Percentiles rank a stretch among this genome's conserved stretches.
These are phyloP conservation scores for Papilio helenus DNA, from an alignment of 1,140 invertebrate species.

Conservation along the genomic window DNA sequence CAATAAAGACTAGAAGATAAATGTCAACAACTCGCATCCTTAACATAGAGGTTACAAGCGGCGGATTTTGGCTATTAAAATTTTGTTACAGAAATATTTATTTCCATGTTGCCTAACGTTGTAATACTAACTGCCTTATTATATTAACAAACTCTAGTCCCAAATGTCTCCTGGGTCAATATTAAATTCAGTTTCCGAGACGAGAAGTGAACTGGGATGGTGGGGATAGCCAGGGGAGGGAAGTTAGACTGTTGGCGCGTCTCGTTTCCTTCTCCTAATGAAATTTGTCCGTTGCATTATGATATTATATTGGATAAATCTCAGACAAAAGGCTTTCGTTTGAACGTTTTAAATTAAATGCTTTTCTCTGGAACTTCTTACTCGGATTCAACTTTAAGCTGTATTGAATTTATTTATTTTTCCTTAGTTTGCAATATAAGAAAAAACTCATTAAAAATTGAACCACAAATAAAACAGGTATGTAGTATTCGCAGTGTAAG, in stretches of 20 bases:
- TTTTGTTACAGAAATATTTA: too few species aligned
- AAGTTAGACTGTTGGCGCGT: not conserved
- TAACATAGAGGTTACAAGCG: too few species aligned
- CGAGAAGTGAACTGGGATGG: not conserved
- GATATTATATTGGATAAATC: slow-evolving; percentile 29
- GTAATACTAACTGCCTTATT: too few species aligned
- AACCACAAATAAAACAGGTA: not conserved
- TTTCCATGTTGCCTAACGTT: too few species aligned
- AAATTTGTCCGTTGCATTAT: slow-evolving; percentile 36
- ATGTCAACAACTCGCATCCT: too few species aligned
- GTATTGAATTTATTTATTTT: slow-evolving; percentile 5
- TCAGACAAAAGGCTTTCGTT: slow-evolving; percentile 9
- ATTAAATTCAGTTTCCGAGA: slow-evolving; percentile 4
- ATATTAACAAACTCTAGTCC: not conserved
- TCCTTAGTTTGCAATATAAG: not conserved
- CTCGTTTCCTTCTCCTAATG: slow-evolving; percentile 15
- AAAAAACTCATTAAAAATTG: not conserved
- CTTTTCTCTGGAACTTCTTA: not conserved
- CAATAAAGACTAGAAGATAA: too few species aligned
- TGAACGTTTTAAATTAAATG: slow-evolving; percentile 19
- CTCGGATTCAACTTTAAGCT: not conserved
- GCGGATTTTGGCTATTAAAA: too few species aligned
- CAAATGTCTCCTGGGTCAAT: not conserved
- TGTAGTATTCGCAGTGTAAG: not conserved
- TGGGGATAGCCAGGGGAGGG: not conserved